Conservation (phyloP, 2,888 invertebrate genomes). For the Polyommatus icarus region DNA sequence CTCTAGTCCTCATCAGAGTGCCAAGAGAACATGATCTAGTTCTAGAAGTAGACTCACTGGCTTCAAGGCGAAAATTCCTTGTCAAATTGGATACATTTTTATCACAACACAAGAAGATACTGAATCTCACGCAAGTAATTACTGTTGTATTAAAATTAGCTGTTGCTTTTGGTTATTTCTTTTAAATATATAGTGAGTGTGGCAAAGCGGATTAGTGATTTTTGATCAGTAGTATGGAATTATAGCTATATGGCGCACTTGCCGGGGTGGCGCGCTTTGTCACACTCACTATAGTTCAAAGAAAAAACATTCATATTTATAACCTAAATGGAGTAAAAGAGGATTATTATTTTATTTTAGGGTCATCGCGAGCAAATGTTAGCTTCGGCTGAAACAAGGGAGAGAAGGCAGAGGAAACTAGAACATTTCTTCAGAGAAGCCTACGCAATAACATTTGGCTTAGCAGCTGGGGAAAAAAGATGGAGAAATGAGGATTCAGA, state of each 20-base stretch:
- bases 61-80: slow-evolving; percentile 91
- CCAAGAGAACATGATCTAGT: slow-evolving; percentile 96
- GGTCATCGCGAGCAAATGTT: slow-evolving; percentile 92
- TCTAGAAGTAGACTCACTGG: slow-evolving; percentile 91
- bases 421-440: slow-evolving; percentile 98
- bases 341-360: slow-evolving; percentile 47
- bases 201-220: too few species aligned
- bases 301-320: background rate
- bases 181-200: background rate
- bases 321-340: background rate
- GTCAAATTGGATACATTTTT: slow-evolving; percentile 93
- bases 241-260: too few species aligned
- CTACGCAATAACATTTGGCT: slow-evolving; percentile 94
- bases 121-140: slow-evolving; percentile 85
- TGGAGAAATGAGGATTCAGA: slow-evolving; percentile 87
- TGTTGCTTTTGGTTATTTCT: background rate
- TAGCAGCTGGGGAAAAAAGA: slow-evolving; percentile 91
- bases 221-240: too few species aligned
- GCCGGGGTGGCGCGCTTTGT: too few species aligned
- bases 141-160: background rate
- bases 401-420: slow-evolving; percentile 93
- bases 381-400: slow-evolving; percentile 95
- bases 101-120: slow-evolving; percentile 89
- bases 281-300: background rate
- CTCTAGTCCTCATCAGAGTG: slow-evolving; percentile 89